These are phyloP conservation scores for Phalacrocorax carbo DNA, from an alignment of 2,113 vertebrate genomes.

Conservation along the genomic window DNA sequence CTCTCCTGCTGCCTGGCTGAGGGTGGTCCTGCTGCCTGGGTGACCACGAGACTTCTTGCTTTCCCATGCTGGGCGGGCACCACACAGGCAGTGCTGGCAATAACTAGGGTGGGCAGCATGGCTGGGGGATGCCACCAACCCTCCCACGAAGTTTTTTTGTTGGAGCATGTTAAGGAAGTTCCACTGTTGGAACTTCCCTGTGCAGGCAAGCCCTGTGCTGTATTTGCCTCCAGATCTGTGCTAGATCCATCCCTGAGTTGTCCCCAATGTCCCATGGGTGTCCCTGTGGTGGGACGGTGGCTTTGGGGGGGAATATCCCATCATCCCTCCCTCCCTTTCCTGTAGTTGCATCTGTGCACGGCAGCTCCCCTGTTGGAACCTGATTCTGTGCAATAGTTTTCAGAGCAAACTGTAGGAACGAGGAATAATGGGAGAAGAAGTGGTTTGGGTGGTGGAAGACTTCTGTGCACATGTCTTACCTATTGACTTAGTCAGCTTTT, in stretches of 20 bases:
- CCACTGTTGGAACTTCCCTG: not conserved
- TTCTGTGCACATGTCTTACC: not conserved
- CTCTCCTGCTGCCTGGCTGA: not conserved
- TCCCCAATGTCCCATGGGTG: not conserved
- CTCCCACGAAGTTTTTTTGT: not conserved
- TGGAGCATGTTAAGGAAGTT: not conserved
- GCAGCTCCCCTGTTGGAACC: not conserved
- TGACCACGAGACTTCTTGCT: accelerated
- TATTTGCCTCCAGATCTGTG: not conserved
- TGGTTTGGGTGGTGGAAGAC: not conserved
- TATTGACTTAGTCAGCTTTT: not conserved
- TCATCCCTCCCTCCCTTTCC: not conserved
- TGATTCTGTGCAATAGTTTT: not conserved
- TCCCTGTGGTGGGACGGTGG: not conserved
- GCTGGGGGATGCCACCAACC: not conserved
- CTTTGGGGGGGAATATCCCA: not conserved
- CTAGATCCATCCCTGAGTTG: not conserved
- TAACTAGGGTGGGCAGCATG: not conserved
- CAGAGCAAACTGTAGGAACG: not conserved
- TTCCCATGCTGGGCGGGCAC: accelerated
- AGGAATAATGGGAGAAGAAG: not conserved
- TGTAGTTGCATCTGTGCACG: accelerated
- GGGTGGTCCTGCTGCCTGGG: not conserved
- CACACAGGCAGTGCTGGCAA: not conserved
- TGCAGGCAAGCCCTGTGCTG: not conserved